Evolutionary conservation across 2,113 vertebrate species (phyloP).

Genomic region (Strigops habroptila): DNA sequence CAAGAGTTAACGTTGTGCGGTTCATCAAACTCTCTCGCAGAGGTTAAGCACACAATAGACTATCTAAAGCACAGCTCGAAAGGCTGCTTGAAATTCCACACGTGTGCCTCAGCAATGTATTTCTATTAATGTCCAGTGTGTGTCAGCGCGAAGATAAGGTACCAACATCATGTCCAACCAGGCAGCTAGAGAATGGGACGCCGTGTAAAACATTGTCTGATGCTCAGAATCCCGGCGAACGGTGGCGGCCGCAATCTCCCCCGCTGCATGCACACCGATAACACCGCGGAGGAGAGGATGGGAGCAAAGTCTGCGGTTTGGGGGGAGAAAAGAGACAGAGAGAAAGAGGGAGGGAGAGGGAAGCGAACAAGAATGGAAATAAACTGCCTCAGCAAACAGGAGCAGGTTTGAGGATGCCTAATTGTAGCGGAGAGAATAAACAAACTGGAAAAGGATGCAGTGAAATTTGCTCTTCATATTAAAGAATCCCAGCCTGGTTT

Average conservation of each 20-base stretch:
- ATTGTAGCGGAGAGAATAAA: neutral
- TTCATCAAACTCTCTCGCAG: constrained; percentile 73
- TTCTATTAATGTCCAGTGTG: constrained; percentile 88
- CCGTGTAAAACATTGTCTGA: constrained; percentile 84
- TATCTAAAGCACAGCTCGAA: constrained; percentile 67
- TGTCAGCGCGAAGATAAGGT: constrained; percentile 88
- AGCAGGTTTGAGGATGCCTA: neutral
- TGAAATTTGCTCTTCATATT: neutral
- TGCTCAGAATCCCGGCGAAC: constrained; percentile 77
- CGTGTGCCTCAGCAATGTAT: constrained; percentile 76
- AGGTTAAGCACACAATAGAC: constrained; percentile 81
- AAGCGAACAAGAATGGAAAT: neutral
- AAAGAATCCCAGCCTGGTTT: neutral
- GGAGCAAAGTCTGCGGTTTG: neutral
- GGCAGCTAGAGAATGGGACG: constrained; percentile 72
- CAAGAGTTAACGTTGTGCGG: constrained; percentile 54
- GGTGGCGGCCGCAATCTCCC: constrained; percentile 40
- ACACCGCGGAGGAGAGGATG: neutral
- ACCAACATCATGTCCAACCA: constrained; percentile 82
- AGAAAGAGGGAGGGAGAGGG: neutral
- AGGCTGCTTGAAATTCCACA: constrained; percentile 82
- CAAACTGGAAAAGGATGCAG: neutral
- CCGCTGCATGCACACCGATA: constrained; percentile 19
- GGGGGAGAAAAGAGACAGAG: neutral
- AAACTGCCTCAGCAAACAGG: neutral